phyloP scores from a whole-genome alignment of 2,888 invertebrate species.

The Nomada ferruginata region DNA sequence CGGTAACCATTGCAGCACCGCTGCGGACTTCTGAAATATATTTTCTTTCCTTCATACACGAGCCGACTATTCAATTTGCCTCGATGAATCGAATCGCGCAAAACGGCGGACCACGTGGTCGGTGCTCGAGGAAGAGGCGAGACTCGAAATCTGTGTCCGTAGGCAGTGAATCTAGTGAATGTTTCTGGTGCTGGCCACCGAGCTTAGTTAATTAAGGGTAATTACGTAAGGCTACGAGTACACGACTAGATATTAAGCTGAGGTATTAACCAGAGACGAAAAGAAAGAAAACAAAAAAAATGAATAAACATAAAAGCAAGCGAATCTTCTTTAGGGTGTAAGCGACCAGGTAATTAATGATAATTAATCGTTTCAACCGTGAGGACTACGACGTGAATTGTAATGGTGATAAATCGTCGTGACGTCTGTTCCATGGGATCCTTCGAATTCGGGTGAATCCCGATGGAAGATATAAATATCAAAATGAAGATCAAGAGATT shows the following conservation, averaged over 20 bases:
- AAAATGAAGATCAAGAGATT: neutral
- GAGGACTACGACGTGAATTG: slow-evolving; percentile 25
- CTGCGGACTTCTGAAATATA: neutral
- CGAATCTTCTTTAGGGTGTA: slow-evolving; percentile 67
- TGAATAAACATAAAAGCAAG: neutral
- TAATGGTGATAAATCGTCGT: slow-evolving; percentile 11
- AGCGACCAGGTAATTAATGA: slow-evolving; percentile 70
- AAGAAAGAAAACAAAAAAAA: slow-evolving; percentile 1
- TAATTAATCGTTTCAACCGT: slow-evolving; percentile 55
- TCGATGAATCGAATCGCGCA: neutral
- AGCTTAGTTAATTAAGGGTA: slow-evolving; percentile 77
- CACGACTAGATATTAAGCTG: slow-evolving; percentile 68
- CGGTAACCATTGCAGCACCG: neutral
- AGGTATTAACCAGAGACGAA: slow-evolving; percentile 61
- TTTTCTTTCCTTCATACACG: neutral
- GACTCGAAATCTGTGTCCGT: slow-evolving; percentile 83
- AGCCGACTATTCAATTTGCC: no score
- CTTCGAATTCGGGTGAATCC: slow-evolving; percentile 1
- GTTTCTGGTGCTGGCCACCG: slow-evolving; percentile 84
- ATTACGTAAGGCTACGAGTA: slow-evolving; percentile 72
- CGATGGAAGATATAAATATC: neutral
- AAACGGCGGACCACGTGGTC: slow-evolving; percentile 7
- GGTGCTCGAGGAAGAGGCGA: slow-evolving; percentile 63
- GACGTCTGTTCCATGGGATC: slow-evolving; percentile 16
- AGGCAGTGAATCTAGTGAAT: slow-evolving; percentile 82